phyloP scores from a whole-genome alignment of 2,888 invertebrate species.

The Eupithecia centaureata region DNA sequence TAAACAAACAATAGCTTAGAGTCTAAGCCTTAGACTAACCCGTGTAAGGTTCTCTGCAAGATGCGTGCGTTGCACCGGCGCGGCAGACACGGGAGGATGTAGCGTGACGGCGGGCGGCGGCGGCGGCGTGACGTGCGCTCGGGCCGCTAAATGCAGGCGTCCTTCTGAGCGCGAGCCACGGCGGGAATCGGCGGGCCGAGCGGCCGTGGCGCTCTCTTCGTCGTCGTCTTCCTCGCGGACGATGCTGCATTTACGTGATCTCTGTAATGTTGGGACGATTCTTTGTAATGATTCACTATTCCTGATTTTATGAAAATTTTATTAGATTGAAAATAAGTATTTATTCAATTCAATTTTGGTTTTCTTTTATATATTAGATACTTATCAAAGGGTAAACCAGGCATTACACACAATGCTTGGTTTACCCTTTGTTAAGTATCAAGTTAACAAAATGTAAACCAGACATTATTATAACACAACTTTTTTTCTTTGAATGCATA shows the following conservation, averaged over 20 bases:
- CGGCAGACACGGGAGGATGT: not conserved
- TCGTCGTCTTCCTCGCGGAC: conserved; percentile 97
- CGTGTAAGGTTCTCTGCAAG: conserved; percentile 85
- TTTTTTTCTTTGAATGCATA: too few species aligned
- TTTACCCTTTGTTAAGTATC: too few species aligned
- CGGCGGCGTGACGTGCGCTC: conserved; percentile 84
- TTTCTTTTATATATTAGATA: too few species aligned
- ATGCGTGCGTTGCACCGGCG: conserved; percentile 69
- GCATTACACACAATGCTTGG: too few species aligned
- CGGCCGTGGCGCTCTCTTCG: conserved; percentile 86
- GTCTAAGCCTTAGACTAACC: conserved; percentile 61
- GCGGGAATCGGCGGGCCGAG: conserved; percentile 81
- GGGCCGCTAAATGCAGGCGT: conserved; percentile 87
- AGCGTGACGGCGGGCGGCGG: conserved; percentile 71
- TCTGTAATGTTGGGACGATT: conserved; percentile 64
- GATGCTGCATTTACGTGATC: conserved; percentile 94
- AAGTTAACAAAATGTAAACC: too few species aligned
- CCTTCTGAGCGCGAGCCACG: conserved; percentile 93
- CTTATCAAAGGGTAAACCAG: too few species aligned
- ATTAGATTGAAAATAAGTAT: too few species aligned
- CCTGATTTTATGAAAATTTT: too few species aligned
- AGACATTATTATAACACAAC: too few species aligned
- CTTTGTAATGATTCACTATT: too few species aligned
- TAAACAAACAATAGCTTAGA: not conserved
- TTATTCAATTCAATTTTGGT: too few species aligned